These are phyloP conservation scores for Linyphia triangularis DNA, from an alignment of 2,888 invertebrate genomes.

Conservation along the genomic window DNA sequence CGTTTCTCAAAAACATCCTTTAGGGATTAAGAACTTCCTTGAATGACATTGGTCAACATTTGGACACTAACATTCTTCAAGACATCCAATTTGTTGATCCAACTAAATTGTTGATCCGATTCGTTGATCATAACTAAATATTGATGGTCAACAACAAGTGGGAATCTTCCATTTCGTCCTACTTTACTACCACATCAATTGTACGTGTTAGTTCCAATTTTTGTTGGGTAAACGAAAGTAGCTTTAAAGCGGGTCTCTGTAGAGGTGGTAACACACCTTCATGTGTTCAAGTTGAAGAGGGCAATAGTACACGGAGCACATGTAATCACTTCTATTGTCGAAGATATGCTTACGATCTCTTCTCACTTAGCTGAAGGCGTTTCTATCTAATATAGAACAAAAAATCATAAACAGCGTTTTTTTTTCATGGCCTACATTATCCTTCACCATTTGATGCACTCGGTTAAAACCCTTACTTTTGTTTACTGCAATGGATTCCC, in stretches of 20 bases:
- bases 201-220: too few species aligned
- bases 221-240: too few species aligned
- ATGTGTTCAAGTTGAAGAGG: too few species aligned
- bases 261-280: too few species aligned
- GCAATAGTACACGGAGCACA: too few species aligned
- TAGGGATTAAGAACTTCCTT: background rate
- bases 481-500: too few species aligned
- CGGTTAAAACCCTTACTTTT: background rate
- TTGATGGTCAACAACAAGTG: background rate
- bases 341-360: background rate
- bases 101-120: too few species aligned
- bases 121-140: background rate
- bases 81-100: background rate
- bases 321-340: too few species aligned
- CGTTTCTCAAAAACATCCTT: background rate
- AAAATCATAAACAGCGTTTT: background rate
- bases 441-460: too few species aligned
- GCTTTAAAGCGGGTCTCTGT: too few species aligned
- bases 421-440: background rate
- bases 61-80: background rate
- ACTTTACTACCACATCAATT: too few species aligned
- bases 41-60: background rate
- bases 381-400: background rate
- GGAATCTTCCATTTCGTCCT: background rate
- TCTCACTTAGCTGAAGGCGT: background rate